Base-by-base conservation (phyloP, 1,140 invertebrate species). In the Orussus abietinus region DNA sequence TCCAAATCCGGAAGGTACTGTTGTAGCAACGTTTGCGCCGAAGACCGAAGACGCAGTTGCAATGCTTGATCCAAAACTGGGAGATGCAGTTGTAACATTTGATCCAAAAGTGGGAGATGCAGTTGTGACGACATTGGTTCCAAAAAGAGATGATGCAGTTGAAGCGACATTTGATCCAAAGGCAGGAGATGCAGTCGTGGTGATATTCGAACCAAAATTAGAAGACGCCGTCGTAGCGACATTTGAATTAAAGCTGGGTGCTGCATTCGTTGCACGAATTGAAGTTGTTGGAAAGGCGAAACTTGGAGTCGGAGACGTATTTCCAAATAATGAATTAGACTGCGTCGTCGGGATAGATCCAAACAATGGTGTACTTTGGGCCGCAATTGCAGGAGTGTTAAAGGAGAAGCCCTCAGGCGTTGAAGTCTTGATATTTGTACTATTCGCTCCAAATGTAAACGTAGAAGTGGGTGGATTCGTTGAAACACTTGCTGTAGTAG, bases 81-180 rank as follows among this genome's bases (percentile, higher is more conserved):
- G 17, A 13, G 38, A 6, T n/a, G 15, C 5, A 11, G 28, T 30
- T 3, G 38, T 4, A n/a, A n/a, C n/a, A 33, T 22, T 37, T 21
- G 49, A 43, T 5, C 36, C 44, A 11, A 42, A 33, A 13, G 9
- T n/a, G 2, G 28, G 17, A 13, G 38, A 6, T n/a, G 15, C 5
- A 11, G 28, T 30, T 3, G 38, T 4, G n/a, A n/a, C n/a, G n/a
- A n/a, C n/a, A 33, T 22, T 37, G 17, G 49, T 40, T 5, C 36
- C 44, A 11, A 42, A 33, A 13, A n/a, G n/a, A n/a, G n/a, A n/a
- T n/a, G 38, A 6, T n/a, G 15, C 5, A 11, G 28, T 30, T 3
- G 38, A 6, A n/a, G n/a, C n/a, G n/a, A n/a, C n/a, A 33, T 22
- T 37, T 21, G 49, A 43, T 5, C 36, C 44, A 11, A 42, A 33